These are phyloP conservation scores for Pemphredon lugubris DNA, from an alignment of 2,888 invertebrate species.

Conservation along the genomic window DNA sequence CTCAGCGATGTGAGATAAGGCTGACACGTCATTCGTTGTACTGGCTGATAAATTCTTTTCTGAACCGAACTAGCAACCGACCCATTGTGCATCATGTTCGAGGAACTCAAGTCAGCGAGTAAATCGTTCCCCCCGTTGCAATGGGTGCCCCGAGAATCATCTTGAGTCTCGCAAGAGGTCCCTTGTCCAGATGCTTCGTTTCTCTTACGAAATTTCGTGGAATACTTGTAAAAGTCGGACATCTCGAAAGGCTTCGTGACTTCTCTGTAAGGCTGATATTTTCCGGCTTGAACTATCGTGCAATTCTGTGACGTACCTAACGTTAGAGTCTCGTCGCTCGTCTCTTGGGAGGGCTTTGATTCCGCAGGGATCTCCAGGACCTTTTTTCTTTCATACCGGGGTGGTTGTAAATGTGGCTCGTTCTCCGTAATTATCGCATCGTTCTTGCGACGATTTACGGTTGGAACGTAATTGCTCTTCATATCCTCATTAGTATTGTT, in stretches of 20 bases:
- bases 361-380: conserved; percentile 84
- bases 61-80: conserved; percentile 65
- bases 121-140: conserved; percentile 26
- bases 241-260: conserved; percentile 98
- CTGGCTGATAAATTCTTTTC: conserved; percentile 72
- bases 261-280: conserved; percentile 95
- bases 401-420: conserved; percentile 51
- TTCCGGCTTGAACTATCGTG: conserved; percentile 93
- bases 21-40: conserved; percentile 75
- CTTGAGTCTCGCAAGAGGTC: conserved; percentile 35
- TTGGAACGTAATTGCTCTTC: conserved; percentile 37
- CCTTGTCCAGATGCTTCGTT: conserved; percentile 57
- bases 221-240: conserved; percentile 99
- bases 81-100: conserved; percentile 37
- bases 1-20: conserved; percentile 68
- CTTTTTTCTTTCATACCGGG: conserved; percentile 79
- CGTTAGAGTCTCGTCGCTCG: conserved; percentile 79
- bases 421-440: conserved; percentile 53
- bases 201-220: conserved; percentile 92
- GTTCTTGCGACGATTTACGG: conserved; percentile 45
- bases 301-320: conserved; percentile 91
- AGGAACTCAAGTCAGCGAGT: conserved; percentile 33
- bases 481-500: conserved; percentile 35
- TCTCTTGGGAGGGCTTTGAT: conserved; percentile 81
- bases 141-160: conserved; percentile 43